These are phyloP conservation scores for Meteorus colon DNA, from an alignment of 2,888 invertebrate genomes.

Conservation along the genomic window DNA sequence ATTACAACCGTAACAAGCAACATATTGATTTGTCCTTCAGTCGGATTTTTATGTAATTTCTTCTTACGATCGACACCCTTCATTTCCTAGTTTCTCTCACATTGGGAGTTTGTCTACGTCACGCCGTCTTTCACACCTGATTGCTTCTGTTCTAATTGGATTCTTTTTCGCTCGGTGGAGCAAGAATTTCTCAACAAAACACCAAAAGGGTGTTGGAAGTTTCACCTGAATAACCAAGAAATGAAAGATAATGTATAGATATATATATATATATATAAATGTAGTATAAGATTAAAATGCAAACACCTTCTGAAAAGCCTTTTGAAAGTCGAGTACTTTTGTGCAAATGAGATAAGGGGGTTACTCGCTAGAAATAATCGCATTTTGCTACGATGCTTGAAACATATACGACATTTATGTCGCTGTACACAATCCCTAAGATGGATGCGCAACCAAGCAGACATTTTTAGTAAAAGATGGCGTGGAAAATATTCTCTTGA, in stretches of 20 bases:
- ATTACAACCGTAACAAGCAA: background rate
- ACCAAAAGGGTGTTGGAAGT: background rate
- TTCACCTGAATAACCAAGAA: background rate
- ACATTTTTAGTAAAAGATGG: conserved; percentile 5
- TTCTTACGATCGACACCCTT: background rate
- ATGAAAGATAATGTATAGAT: background rate
- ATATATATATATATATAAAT: background rate
- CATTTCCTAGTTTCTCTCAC: conserved; percentile 1
- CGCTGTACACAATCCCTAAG: background rate
- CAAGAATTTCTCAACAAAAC: background rate
- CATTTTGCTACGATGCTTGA: conserved; percentile 4
- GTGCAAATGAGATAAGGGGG: conserved; percentile 1
- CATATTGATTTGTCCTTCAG: background rate
- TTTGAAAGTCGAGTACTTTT: background rate
- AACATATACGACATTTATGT: background rate
- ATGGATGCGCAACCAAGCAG: background rate
- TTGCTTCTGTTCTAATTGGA: conserved; percentile 25
- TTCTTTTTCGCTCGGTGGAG: conserved; percentile 22
- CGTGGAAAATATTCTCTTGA: background rate
- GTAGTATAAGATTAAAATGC: conserved; percentile 2
- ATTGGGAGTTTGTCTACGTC: background rate
- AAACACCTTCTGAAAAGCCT: background rate
- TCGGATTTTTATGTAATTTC: background rate
- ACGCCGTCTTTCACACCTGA: background rate
- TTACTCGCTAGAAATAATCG: background rate